Base-by-base conservation (phyloP, 2,113 vertebrate species). In the Crotalus viridis region DNA sequence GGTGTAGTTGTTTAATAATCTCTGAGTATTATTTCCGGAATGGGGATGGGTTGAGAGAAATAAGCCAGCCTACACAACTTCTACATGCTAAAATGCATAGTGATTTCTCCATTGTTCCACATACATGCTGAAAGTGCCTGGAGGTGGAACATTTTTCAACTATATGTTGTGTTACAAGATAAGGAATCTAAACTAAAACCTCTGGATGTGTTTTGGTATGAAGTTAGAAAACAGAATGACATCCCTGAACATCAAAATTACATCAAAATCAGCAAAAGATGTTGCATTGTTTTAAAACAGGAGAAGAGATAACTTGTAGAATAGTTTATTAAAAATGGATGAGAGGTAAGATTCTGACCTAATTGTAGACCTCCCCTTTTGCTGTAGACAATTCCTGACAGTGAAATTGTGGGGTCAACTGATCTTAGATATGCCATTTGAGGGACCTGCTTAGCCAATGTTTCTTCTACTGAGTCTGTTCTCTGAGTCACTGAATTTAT, bases 21-120 rank as follows among this genome's bases (percentile, higher is more conserved):
- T 22, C 90, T 90, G 88, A 93, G 26, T 85, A 90, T 87, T 43
- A 24, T 10, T 92, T 94, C 0, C 0, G 59, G 87, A 89, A 87
- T 54, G 89, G 24, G 48, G 61, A 56, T 13, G 28, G 48, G 19
- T 19, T 81, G 64, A n/a, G 64, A 55, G 28, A 52, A 69, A 57
- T 33, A 89, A 91, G 26, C 2, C 24, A 17, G 51, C 6, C 55
- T 88, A 1, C 0, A 43, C 51, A 90, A 69, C 13, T 1, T 69
- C 0, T 24, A 13, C 7, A 89, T 90, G 54, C 87, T 91, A 86
- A 91, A 94, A 92, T 74, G 51, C 85, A 12, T 46, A n/a, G 54
- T 0, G 0, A 6, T 28, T 95, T 57, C 33, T 87, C 61, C 91
- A 90, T 46, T 10, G 22, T 43, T 64, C 69, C 43, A 87, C 26